Evolutionary conservation across 2,888 invertebrate genomes (phyloP).

Genomic region (Drosophila glabriapex): DNA sequence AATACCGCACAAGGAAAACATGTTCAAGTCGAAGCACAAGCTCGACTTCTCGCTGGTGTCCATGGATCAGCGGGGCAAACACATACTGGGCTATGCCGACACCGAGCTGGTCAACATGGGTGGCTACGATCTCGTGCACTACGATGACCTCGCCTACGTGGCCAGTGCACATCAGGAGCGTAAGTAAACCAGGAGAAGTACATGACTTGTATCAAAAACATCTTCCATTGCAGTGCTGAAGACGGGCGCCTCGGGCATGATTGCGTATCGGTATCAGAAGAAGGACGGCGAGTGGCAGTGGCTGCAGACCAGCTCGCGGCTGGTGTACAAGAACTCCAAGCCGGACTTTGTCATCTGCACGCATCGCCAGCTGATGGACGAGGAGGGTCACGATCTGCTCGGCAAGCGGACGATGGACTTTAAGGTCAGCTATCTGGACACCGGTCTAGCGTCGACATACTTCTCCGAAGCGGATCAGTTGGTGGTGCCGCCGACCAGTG

Average conservation of each 20-base stretch:
- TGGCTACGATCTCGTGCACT: conserved; percentile 99
- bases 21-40: conserved; percentile 99
- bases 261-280: conserved; percentile 98
- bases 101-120: conserved; percentile 95
- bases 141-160: conserved; percentile 98
- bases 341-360: conserved; percentile 99
- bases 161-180: conserved; percentile 99
- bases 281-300: conserved; percentile 98
- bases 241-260: conserved; percentile 99
- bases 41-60: conserved; percentile 97
- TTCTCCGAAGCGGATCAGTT: conserved; percentile 95
- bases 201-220: neutral
- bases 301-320: conserved; percentile 97
- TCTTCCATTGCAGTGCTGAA: conserved; percentile 91
- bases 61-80: conserved; percentile 99
- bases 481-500: conserved; percentile 86
- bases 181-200: conserved; percentile 87
- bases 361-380: conserved; percentile 99
- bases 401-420: conserved; percentile 99
- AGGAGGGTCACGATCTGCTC: conserved; percentile 98
- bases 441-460: conserved; percentile 95
- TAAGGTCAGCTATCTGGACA: conserved; percentile 98
- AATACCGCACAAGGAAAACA: conserved; percentile 98
- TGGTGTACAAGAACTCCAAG: conserved; percentile 99
- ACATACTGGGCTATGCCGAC: conserved; percentile 97